Evolutionary conservation across 2,113 vertebrate species (phyloP), one percentile per base, ranked within the genome.

Genomic region (Cygnus atratus): DNA sequence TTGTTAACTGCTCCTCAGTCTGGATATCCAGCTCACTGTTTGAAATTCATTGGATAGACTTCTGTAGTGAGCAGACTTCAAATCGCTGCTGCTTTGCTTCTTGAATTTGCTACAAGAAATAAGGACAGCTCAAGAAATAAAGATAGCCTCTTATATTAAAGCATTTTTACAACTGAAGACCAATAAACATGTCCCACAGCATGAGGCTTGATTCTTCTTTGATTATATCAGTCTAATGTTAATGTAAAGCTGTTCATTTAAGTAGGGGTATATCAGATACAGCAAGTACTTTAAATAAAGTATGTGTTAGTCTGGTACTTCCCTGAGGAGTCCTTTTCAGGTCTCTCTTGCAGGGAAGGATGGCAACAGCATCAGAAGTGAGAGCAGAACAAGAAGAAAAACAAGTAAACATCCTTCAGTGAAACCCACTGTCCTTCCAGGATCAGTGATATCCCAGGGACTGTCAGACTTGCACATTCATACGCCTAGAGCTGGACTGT

Each of bases 31-130:
- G 67, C 82, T 87, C 3, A 0, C 15, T 29, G 31, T 68, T 88
- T 87, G 90, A 85, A 92, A 97, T 93, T 78, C 81, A 25, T 52
- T 76, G 86, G 43, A 22, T 18, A 21, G 39, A 65, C n/a, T 65
- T 79, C n/a, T 90, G n/a, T 11, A 52, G 71, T 43, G 83, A 93
- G 76, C 90, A 93, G 93, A 88, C 72, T 94, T 89, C 68, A 92
- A 75, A 94, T 91, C 71, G 10, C 21, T 14, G 59, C 20, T 68
- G 84, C 66, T 91, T 74, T 81, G 35, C 91, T 86, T 39, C 81
- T 78, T 33, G 57, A 84, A 35, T 86, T 82, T 25, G 20, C 43
- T 28, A 24, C 41, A 79, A 91, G 87, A 83, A 54, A 37, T 68
- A 81, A 82, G 72, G 75, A 16, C 44, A 82, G 70, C 0, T 67